Evolutionary conservation across 30 jellyfish, hydroid and myxozoan species (phyloP), one percentile per base, ranked within the genome.

Genomic region (Chrysaora quinquecirrha): DNA sequence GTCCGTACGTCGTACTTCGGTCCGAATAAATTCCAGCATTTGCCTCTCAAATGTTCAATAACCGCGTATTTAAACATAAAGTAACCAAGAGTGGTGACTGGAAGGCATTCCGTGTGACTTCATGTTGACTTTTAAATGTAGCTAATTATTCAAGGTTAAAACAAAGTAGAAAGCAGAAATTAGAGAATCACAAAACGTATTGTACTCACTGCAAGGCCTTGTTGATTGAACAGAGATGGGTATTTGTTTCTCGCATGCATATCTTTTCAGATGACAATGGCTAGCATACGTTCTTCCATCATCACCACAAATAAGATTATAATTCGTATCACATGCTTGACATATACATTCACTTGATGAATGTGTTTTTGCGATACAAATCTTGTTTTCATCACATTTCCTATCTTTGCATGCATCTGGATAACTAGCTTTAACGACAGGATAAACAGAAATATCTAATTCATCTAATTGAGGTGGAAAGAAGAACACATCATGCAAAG

Each of bases 201-300:
- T 64, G 21, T 14, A 12, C 96, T 78, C 71, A 86, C 98, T 87
- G 64, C 98, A 93, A 0, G 92, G 95, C 14, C 71, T 56, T 22
- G 31, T 63, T 0, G 85, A 48, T 31, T 87, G 22, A 10, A 70
- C 56, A 9, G 1, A 54, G 27, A 80, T 3, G 58, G 61, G 50
- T 20, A 12, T 9, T 61, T 32, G 76, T 64, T 30, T 31, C 31
- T 32, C 30, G 67, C 98, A 93, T 19, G 94, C 71, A 10, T 80
- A 73, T 65, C 56, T 71, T 75, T 68, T 72, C 89, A 85, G 11
- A 31, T 82, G 82, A 64, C 98, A 93, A 25, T 74, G 83, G 58
- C 96, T 86, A 30, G 98, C 98, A 52, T 93, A 93, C 30, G 96
- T 83, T 46, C 76, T 47, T 28, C 86, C 94, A 68, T 80, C 93